Base-by-base conservation (phyloP, 2,797 vertebrate species). In the Danionella dracula region DNA sequence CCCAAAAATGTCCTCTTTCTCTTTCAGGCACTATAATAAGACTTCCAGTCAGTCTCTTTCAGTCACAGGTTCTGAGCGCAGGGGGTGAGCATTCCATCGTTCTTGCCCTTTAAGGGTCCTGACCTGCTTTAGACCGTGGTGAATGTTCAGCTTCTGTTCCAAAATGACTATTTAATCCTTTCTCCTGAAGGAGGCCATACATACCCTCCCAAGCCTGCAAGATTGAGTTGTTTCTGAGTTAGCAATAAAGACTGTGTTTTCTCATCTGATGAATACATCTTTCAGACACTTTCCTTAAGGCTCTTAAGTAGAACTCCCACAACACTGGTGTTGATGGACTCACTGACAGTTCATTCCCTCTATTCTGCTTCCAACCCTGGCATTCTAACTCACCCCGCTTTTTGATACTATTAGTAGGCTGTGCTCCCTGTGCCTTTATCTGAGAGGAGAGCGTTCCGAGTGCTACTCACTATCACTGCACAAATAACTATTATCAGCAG, bases 401-500 rank as follows among this genome's bases (percentile, higher is more conserved):
- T 64, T 63, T 64, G 31, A 55, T 46, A 55, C 62, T 46, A 65
- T 65, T 65, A 46, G 50, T 45, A 29, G 31, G 40, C 41, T 20
- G 1, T 44, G 40, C 50, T 35, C 49, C 41, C 38, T n/a, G 50
- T 27, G 41, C 31, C 50, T 55, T 55, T 65, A 55, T 65, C 41
- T 45, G 20, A 55, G 20, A 55, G 32, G 8, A 55, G 40, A 37
- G 31, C 20, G 6, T 20, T 55, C 50, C 53, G 17, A 54, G 29
- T 29, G 49, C 29, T 37, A 55, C 41, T 17, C 41, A 29, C 50
- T n/a, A 55, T 65, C 31, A 55, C 31, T 35, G 40, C 31, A 27
- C 41, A 65, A 45, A 65, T 45, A 55, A 65, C 50, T 65, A 55
- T 65, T 65, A 65, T 65, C 62, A 37, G n/a, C n/a, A n/a, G 50